These are phyloP conservation scores for Idaea dimidiata DNA, from an alignment of 2,888 invertebrate species.

Conservation along the genomic window DNA sequence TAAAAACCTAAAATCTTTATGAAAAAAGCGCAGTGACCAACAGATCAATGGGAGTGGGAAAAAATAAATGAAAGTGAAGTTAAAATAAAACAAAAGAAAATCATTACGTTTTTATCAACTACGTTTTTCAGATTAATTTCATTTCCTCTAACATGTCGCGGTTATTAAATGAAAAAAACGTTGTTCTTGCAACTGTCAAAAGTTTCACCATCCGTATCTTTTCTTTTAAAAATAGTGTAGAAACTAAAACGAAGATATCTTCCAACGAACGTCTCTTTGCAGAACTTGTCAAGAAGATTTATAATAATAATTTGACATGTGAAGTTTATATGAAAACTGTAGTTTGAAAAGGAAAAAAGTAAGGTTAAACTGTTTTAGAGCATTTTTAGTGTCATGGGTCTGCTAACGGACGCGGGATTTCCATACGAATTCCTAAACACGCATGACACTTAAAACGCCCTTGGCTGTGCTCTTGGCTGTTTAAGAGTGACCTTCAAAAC, in stretches of 20 bases:
- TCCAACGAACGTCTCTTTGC: slow-evolving; percentile 16
- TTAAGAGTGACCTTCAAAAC: no score
- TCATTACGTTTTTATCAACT: background rate
- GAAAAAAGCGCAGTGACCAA: no score
- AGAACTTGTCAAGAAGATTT: slow-evolving; percentile 31
- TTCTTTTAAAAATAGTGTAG: slow-evolving; percentile 24
- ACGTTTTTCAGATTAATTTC: background rate
- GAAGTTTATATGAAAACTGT: background rate
- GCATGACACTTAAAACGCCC: no score
- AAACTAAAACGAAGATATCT: slow-evolving; percentile 24
- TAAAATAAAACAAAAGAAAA: no score
- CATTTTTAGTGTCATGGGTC: no score
- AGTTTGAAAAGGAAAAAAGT: background rate
- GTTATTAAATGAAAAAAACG: slow-evolving; percentile 16
- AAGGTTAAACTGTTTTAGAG: background rate
- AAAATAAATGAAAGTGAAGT: no score
- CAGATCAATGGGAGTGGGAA: no score
- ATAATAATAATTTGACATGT: slow-evolving; percentile 29
- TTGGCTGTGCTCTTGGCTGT: no score
- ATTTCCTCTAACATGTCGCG: background rate
- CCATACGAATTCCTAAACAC: no score
- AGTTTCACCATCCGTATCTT: slow-evolving; percentile 19
- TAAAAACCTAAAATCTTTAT: no score
- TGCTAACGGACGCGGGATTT: no score
- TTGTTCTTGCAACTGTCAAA: slow-evolving; percentile 24